Percentiles rank a stretch among this genome's conserved stretches.
phyloP scores from a whole-genome alignment of 2,797 vertebrate species.

The Lacerta agilis region DNA sequence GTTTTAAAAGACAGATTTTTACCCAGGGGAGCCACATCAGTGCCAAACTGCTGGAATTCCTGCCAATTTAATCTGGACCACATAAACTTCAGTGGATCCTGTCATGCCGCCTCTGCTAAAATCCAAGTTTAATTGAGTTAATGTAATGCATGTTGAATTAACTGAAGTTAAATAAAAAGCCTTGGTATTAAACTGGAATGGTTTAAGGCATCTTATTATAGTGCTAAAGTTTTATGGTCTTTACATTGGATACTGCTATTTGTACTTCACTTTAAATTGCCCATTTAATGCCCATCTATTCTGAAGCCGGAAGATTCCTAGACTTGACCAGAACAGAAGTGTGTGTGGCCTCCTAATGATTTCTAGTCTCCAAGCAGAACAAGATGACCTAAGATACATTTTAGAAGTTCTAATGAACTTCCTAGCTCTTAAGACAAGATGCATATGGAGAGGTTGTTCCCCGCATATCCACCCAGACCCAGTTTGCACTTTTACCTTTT shows the following conservation, averaged over 20 bases:
- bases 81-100: conserved; percentile 24
- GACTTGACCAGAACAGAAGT: conserved; percentile 27
- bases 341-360: conserved; percentile 21
- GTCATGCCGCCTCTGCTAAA: conserved; percentile 45
- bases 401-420: neutral
- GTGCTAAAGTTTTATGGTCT: conserved; percentile 57
- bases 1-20: neutral
- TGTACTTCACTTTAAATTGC: conserved; percentile 51
- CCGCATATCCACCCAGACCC: neutral
- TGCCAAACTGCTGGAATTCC: conserved; percentile 16
- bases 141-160: conserved; percentile 36
- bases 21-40: neutral
- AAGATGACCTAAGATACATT: conserved; percentile 16
- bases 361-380: conserved; percentile 9
- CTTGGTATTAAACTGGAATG: conserved; percentile 1
- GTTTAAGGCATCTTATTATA: conserved; percentile 52
- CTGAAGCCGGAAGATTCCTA: conserved; percentile 38
- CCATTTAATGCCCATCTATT: conserved; percentile 49
- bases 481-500: conserved; percentile 81
- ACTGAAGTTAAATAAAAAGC: conserved; percentile 15
- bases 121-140: conserved; percentile 36
- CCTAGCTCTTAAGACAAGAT: conserved; percentile 25
- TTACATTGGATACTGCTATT: conserved; percentile 43
- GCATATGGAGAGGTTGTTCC: neutral
- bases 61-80: neutral